Evolutionary conservation across 1,140 invertebrate genomes (phyloP), one percentile per base, ranked within the genome.

Genomic region (Lasioglossum baleicum): DNA sequence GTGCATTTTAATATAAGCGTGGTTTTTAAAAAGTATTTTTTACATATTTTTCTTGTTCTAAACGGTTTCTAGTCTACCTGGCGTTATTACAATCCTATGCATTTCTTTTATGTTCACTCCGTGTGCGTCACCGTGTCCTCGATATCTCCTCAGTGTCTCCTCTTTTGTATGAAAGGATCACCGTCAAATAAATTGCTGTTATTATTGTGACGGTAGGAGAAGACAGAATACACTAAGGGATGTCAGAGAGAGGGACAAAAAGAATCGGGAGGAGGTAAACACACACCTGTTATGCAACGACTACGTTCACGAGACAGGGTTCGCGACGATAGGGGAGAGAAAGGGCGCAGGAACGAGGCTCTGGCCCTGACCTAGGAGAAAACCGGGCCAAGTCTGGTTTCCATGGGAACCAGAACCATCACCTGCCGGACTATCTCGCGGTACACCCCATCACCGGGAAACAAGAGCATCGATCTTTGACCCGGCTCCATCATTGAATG

Each of bases 371-470:
- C 78, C 72, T 74, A 79, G 22, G 51, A 42, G 48, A 15, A 61
- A 80, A 64, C 64, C 77, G 65, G 77, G 77, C 26, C 82, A 82
- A 88, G 81, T 68, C 65, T 69, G 82, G 86, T 88, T 77, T 64
- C 84, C 82, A 88, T 88, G 78, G 84, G 7, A 84, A 87, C 87
- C 15, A 53, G 58, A 81, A 76, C 77, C 87, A 78, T 88, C 80
- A 86, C 87, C 86, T 88, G 82, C 69, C 77, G 85, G 86, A 77
- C 83, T 83, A 84, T 84, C 73, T 87, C 85, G 73, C 53, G 74
- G 42, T 76, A 61, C 76, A 63, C 67, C 84, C 68, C 44, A 72
- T 75, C 61, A 26, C 8, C 53, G n/a, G 26, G 66, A 58, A 58
- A 65, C 61, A 67, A 42, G 68, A 58, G 72, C 77, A 86, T 88